phyloP scores from a whole-genome alignment of 2,113 vertebrate species.

The Ia io region DNA sequence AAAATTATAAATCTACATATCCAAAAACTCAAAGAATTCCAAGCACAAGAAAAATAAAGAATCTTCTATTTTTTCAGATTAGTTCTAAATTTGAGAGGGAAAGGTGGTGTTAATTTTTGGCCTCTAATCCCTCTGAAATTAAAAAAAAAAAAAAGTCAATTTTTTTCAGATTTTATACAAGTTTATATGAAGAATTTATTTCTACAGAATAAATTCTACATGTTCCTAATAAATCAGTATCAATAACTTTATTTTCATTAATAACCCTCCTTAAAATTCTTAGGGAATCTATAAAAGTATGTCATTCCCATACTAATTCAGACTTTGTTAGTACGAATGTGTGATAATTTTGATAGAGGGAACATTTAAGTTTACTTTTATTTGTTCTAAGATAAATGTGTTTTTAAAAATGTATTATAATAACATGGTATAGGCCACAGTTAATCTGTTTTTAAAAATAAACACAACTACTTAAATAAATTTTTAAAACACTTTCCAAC shows the following conservation, averaged over 20 bases:
- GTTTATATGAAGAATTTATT: not conserved
- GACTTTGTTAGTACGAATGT: not conserved
- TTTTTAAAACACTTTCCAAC: not conserved
- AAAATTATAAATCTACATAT: not conserved
- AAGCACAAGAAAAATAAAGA: not conserved
- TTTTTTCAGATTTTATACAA: not conserved
- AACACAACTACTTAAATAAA: not conserved
- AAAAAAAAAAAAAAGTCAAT: not conserved
- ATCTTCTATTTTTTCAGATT: not conserved
- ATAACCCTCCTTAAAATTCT: not conserved
- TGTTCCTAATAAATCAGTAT: not conserved
- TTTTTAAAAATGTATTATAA: not conserved
- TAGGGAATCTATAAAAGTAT: not conserved
- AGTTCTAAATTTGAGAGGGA: not conserved
- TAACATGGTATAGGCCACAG: not conserved
- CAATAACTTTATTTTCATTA: not conserved
- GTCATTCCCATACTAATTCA: not conserved
- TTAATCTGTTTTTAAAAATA: not conserved
- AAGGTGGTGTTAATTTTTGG: not conserved
- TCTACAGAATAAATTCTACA: not conserved
- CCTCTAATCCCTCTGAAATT: not conserved
- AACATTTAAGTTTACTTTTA: not conserved
- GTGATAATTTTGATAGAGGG: not conserved
- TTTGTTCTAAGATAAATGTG: not conserved
- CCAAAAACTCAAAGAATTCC: not conserved